Evolutionary conservation across 2,888 invertebrate species (phyloP).

Genomic region (Chaitophorus viminalis): DNA sequence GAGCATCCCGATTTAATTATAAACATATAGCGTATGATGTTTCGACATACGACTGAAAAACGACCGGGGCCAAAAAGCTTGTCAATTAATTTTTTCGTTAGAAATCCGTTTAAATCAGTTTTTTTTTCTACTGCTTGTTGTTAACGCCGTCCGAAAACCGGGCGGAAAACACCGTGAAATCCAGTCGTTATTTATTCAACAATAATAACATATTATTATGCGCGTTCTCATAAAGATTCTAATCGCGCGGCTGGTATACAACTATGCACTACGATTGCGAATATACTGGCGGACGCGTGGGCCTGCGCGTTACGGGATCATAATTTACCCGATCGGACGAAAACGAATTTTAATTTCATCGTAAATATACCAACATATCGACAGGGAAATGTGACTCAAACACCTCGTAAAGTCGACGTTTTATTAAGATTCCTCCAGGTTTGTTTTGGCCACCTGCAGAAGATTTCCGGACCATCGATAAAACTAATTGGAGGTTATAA

Average conservation of each 20-base stretch:
- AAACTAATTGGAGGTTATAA: too few relatives aligned
- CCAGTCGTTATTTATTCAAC: slow-evolving; percentile 1
- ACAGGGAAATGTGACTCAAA: neutral
- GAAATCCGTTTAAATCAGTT: neutral
- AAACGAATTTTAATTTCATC: neutral
- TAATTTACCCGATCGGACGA: neutral
- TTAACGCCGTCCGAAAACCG: neutral
- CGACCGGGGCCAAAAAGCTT: neutral
- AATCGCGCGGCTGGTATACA: too few relatives aligned
- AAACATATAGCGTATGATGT: neutral
- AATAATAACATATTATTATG: neutral
- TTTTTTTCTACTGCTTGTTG: too few relatives aligned
- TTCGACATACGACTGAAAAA: neutral
- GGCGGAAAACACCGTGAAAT: neutral
- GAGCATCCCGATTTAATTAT: slow-evolving; percentile 40
- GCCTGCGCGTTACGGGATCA: neutral
- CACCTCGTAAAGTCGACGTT: slow-evolving; percentile 12
- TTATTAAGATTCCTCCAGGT: neutral
- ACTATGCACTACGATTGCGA: neutral
- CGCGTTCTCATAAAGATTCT: neutral
- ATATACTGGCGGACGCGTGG: neutral
- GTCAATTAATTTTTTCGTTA: neutral
- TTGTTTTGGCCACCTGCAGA: neutral
- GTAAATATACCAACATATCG: slow-evolving; percentile 6
- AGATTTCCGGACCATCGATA: neutral